Evolutionary conservation across 2,888 invertebrate genomes (phyloP), one percentile per base, ranked within the genome.

Genomic region (Psylliodes chrysocephalus): DNA sequence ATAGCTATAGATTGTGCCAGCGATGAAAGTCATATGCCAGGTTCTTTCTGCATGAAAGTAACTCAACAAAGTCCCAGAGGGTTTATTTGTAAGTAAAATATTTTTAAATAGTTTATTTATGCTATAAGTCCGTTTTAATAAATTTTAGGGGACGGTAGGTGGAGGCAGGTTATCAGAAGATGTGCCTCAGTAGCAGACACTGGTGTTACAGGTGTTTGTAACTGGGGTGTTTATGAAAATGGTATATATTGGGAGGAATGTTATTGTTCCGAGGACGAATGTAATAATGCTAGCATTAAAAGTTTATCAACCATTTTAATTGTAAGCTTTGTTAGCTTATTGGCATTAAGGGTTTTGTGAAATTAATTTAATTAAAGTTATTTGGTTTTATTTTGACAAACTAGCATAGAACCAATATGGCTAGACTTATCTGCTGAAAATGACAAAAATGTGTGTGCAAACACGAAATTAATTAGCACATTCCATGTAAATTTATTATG

Each of bases 191-290:
- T 95, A 0, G 90, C 95, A 0, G 94, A 93, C 72, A 94, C 92
- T 0, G 95, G 95, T 66, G 94, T 95, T 0, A 95, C 96, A 0
- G 96, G 95, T 57, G 96, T 97, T 0, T 98, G 98, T 78, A 95
- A 96, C 78, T 98, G 97, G 97, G 94, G 95, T 14, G 94, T 98
- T 59, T 90, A 94, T 73, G 92, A 94, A 70, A 96, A 96, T 74
- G 97, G 97, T 1, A 93, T 94, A 0, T 98, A 96, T 80, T 96
- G 95, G 94, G 96, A 98, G 80, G 95, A 96, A 77, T 98, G 98
- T 77, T 98, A 97, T 78, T 98, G 97, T 80, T 91, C 95, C 0
- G 87, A 90, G 63, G 96, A 98, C 77, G 91, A 92, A 69, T 98
- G 97, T 79, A 98, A 97, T 78, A 38, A 46, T 49, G 59, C 63